A percentile compares a stretch with the other conserved stretches of the same genome.
Conservation (phyloP, 2,888 invertebrate genomes). For the Acleris holmiana region DNA sequence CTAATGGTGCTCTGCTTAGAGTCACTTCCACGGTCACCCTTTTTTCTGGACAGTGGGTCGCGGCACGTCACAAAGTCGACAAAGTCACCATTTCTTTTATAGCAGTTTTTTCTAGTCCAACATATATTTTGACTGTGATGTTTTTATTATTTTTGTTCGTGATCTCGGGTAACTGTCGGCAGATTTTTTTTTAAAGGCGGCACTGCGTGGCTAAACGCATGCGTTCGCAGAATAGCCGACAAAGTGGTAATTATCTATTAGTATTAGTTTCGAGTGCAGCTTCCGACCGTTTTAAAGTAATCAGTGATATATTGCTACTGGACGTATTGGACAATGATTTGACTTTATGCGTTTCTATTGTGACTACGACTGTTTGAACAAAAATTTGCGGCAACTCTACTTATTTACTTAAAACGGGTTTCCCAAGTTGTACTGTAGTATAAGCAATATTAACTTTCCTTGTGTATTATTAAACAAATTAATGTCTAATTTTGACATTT, state of each 20-base stretch:
- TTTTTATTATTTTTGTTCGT: constrained; percentile 84
- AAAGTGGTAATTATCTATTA: constrained; percentile 79
- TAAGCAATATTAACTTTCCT: too few relatives aligned
- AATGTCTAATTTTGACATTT: too few relatives aligned
- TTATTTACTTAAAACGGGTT: neutral
- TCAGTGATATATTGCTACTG: constrained; percentile 61
- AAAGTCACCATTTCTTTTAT: constrained; percentile 75
- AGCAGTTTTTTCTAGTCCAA: constrained; percentile 70
- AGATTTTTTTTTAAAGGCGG: constrained; percentile 68
- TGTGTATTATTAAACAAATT: too few relatives aligned
- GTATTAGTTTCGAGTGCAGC: constrained; percentile 68
- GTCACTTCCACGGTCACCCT: neutral
- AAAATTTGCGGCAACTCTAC: neutral
- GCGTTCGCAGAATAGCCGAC: constrained; percentile 74
- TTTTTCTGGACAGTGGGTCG: constrained; percentile 54
- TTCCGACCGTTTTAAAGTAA: constrained; percentile 73
- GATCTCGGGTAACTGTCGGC: constrained; percentile 68
- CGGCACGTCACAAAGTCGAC: constrained; percentile 77
- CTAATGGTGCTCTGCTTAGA: neutral
- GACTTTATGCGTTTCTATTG: constrained; percentile 14
- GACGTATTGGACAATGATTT: constrained; percentile 21
- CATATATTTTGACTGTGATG: constrained; percentile 85
- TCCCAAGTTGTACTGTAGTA: too few relatives aligned
- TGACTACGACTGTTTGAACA: neutral
- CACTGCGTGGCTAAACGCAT: constrained; percentile 54